Conservation (phyloP, 23 tunicate genomes). For the Ascidia mentula region DNA sequence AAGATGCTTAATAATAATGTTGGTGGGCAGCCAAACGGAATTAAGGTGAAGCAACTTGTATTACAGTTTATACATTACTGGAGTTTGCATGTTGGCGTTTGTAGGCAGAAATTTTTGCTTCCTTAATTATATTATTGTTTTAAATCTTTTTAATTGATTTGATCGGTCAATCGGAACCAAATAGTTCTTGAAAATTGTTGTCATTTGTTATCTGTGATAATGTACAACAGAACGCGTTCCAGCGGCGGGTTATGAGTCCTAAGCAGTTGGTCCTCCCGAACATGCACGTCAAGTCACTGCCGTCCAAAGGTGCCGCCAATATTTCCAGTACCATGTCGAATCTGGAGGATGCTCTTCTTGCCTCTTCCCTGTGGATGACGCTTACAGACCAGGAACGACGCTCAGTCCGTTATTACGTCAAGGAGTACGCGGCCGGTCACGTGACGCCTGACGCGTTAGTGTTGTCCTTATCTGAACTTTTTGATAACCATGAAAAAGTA, state of each 20-base stretch:
- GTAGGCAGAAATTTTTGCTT: too few species aligned
- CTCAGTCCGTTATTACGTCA: constrained; percentile 58
- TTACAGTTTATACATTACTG: too few species aligned
- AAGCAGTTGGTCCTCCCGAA: constrained; percentile 49
- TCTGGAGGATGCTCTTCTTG: constrained; percentile 44
- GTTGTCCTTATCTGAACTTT: constrained; percentile 42
- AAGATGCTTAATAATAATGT: neutral
- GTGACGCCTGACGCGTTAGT: constrained; percentile 56
- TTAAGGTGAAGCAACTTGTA: constrained; percentile 9
- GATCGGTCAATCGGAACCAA: too few species aligned
- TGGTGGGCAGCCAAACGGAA: constrained; percentile 14
- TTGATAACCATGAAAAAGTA: constrained; percentile 55
- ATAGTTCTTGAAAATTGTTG: too few species aligned
- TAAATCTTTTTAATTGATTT: too few species aligned
- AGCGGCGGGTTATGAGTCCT: constrained; percentile 29
- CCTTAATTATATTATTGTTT: too few species aligned
- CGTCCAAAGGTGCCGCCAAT: constrained; percentile 9
- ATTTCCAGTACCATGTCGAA: constrained; percentile 36
- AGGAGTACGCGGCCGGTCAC: constrained; percentile 48
- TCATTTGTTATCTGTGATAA: neutral
- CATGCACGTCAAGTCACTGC: constrained; percentile 28
- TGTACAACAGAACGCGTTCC: constrained; percentile 28
- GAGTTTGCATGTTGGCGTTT: too few species aligned
- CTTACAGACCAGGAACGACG: constrained; percentile 40
- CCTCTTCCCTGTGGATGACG: constrained; percentile 29